Conservation (phyloP, 2,113 vertebrate genomes). For the Siniperca knerii region DNA sequence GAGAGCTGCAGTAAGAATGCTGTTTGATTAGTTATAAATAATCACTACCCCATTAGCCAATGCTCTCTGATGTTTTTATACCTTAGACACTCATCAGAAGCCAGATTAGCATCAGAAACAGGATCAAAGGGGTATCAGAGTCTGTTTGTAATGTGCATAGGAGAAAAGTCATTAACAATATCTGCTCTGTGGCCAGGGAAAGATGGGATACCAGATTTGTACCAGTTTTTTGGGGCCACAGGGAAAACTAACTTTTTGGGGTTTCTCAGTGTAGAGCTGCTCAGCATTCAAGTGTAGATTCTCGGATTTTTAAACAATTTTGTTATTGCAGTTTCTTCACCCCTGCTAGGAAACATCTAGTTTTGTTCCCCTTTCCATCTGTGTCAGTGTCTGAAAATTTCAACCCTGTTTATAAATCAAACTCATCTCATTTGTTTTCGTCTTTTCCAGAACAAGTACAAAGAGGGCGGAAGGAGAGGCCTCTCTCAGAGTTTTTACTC, state of each 20-base stretch:
- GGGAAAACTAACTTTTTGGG: not conserved
- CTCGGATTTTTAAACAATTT: not conserved
- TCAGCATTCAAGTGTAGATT: not conserved
- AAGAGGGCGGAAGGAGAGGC: slow-evolving; percentile 51
- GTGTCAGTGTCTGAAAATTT: too few species aligned
- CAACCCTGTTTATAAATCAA: not conserved
- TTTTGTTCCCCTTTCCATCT: not conserved
- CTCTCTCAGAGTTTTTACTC: slow-evolving; percentile 74
- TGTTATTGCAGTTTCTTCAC: not conserved
- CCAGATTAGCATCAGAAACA: slow-evolving; percentile 44
- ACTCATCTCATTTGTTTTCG: not conserved
- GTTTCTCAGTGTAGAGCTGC: not conserved
- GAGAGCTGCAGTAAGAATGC: slow-evolving; percentile 21
- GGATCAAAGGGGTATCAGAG: slow-evolving; percentile 26
- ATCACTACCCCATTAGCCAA: not conserved
- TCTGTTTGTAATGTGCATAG: not conserved
- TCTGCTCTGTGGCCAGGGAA: not conserved
- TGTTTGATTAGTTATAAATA: slow-evolving; percentile 42
- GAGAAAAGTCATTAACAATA: not conserved
- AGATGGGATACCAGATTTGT: not conserved
- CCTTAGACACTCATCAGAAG: slow-evolving; percentile 31
- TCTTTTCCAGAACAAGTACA: slow-evolving; percentile 73
- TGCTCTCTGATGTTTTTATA: slow-evolving; percentile 33
- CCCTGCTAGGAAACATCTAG: not conserved
- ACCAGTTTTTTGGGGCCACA: too few species aligned